Percentiles rank a stretch among this genome's conserved stretches.
Evolutionary conservation across 1,140 invertebrate genomes (phyloP).

Genomic region (Muscidifurax raptorellus): DNA sequence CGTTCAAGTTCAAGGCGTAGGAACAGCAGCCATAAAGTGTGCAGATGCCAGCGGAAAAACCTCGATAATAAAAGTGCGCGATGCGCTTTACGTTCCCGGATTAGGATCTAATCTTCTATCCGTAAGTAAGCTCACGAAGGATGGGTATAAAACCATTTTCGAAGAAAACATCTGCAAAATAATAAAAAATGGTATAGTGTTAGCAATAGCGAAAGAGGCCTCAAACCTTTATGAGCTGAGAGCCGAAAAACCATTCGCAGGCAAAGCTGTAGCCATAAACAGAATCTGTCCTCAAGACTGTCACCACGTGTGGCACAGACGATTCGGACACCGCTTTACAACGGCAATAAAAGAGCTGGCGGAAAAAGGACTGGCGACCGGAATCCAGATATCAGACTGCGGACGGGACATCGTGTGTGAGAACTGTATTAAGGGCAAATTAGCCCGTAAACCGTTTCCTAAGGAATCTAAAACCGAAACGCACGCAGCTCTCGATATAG

Average conservation of each 20-base stretch:
- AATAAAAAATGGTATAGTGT: background rate
- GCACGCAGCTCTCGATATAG: conserved; percentile 44
- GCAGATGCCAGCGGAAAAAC: background rate
- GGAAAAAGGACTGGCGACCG: conserved; percentile 33
- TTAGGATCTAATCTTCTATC: conserved; percentile 69
- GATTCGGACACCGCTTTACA: conserved; percentile 46
- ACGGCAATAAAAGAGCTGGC: conserved; percentile 30
- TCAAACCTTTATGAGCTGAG: conserved; percentile 34
- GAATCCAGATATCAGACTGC: conserved; percentile 40
- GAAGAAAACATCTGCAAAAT: conserved; percentile 36
- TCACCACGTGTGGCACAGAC: conserved; percentile 47
- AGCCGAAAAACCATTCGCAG: background rate
- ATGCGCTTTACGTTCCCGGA: conserved; percentile 60
- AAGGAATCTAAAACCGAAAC: conserved; percentile 45
- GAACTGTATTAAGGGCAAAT: conserved; percentile 48
- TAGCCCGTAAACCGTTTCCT: conserved; percentile 51
- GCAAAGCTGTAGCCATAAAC: background rate
- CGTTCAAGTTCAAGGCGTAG: background rate
- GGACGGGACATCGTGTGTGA: conserved; percentile 38
- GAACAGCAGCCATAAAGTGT: background rate
- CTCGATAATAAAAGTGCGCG: background rate
- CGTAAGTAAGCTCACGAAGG: conserved; percentile 58
- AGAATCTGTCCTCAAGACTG: conserved; percentile 11
- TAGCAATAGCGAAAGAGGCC: conserved; percentile 3
- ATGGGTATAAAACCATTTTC: conserved; percentile 52